Evolutionary conservation across 2,113 vertebrate genomes (phyloP).

Genomic region (Seriola dumerili): DNA sequence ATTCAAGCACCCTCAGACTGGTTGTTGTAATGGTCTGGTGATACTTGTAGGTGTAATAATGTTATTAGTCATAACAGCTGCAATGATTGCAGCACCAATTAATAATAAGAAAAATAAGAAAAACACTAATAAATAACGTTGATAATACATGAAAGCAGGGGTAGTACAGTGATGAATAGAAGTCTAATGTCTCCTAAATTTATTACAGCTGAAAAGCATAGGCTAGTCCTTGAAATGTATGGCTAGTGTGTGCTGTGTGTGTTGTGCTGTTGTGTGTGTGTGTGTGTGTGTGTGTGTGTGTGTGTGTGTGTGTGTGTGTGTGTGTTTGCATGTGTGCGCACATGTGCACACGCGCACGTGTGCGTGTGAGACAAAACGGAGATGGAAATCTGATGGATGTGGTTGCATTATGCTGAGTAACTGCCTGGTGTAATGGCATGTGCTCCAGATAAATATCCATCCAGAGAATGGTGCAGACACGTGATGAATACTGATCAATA

Average conservation of each 20-base stretch:
- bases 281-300: not conserved
- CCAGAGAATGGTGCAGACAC: not conserved
- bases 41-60: no score
- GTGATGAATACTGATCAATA: constrained; percentile 27
- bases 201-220: constrained; percentile 20
- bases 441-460: constrained; percentile 9
- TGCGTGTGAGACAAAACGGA: not conserved
- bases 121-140: not conserved
- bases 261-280: not conserved
- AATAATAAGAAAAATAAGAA: no score
- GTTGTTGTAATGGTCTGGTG: no score
- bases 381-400: constrained; percentile 3
- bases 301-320: not conserved
- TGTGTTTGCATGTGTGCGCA: not conserved
- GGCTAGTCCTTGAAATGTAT: constrained; percentile 9
- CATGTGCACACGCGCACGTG: no score
- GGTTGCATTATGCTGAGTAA: constrained; percentile 9
- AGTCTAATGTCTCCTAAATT: constrained; percentile 22
- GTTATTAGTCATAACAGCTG: no score
- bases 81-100: no score
- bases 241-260: not conserved
- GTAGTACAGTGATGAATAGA: constrained; percentile 12
- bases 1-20: no score
- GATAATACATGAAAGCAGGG: constrained; percentile 5
- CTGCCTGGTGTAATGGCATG: not conserved